A percentile compares a stretch with the other conserved stretches of the same genome.
phyloP scores from a whole-genome alignment of 2,888 invertebrate species.

The Griposia aprilina region DNA sequence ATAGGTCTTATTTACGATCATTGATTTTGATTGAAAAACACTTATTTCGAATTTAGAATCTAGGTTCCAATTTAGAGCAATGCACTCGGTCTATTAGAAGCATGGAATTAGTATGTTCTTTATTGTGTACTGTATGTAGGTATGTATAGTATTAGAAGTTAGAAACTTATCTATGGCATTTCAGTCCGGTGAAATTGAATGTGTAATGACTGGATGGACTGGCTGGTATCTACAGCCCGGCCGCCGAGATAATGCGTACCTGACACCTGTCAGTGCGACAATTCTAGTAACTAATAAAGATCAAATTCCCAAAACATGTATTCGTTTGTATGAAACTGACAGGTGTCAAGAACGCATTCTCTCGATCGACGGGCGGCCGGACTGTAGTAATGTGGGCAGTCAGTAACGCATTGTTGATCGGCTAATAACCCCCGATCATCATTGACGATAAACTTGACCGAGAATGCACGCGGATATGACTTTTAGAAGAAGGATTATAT shows the following conservation, averaged over 20 bases:
- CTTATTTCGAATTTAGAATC: conserved; percentile 44
- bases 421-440: conserved; percentile 57
- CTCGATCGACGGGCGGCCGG: no score
- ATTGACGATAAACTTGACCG: conserved; percentile 44
- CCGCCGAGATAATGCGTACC: no score
- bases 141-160: conserved; percentile 10
- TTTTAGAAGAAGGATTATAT: conserved; percentile 8
- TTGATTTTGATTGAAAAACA: conserved; percentile 52
- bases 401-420: conserved; percentile 64
- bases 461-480: conserved; percentile 45
- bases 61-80: conserved; percentile 43
- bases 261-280: no score
- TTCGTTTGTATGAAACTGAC: no score
- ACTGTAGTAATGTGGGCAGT: conserved; percentile 32
- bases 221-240: conserved; percentile 6
- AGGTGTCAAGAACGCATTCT: no score
- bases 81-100: conserved; percentile 20
- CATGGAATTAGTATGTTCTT: conserved; percentile 6
- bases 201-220: conserved; percentile 39
- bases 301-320: no score
- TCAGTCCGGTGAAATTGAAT: conserved; percentile 36
- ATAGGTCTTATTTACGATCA: conserved; percentile 52
- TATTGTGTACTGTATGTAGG: not conserved
- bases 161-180: conserved; percentile 9
- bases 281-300: no score